Percentiles rank a stretch among this genome's conserved stretches.
These are phyloP conservation scores for Nomada goodeniana DNA, from an alignment of 2,888 invertebrate genomes.

Conservation along the genomic window DNA sequence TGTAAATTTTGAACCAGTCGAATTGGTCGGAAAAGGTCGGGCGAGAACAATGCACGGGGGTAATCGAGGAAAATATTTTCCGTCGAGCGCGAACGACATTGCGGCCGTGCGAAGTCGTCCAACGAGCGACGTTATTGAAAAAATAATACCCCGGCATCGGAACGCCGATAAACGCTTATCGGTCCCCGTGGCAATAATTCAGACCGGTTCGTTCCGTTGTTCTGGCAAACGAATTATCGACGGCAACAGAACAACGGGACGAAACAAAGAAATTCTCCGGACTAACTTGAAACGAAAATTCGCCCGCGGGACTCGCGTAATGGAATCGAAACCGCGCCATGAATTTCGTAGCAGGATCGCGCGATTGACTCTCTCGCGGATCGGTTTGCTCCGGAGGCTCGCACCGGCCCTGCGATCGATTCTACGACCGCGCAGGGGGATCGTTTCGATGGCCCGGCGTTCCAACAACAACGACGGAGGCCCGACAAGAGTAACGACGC, in stretches of 20 bases:
- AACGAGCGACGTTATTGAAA: slow-evolving; percentile 40
- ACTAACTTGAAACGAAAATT: neutral
- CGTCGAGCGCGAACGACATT: neutral
- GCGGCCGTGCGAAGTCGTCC: neutral
- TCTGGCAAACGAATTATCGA: neutral
- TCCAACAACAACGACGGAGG: slow-evolving; percentile 3
- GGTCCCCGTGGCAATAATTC: slow-evolving; percentile 46
- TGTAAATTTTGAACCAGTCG: neutral
- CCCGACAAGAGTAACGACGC: neutral
- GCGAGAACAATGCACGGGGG: neutral
- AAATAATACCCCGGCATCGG: slow-evolving; percentile 35
- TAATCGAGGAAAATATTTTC: slow-evolving; percentile 23
- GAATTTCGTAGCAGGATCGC: slow-evolving; percentile 6
- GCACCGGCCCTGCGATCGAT: neutral
- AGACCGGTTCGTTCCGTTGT: slow-evolving; percentile 1
- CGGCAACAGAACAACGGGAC: neutral
- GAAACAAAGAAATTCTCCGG: neutral
- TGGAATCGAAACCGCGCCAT: neutral
- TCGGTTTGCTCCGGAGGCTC: neutral
- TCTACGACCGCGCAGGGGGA: neutral
- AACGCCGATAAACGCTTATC: slow-evolving; percentile 40
- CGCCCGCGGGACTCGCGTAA: neutral
- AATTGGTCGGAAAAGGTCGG: neutral
- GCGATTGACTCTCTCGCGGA: neutral
- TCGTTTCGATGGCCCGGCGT: neutral